Base-by-base conservation (phyloP, 2,797 vertebrate genomes). In the Melanotaenia parkinsoni region DNA sequence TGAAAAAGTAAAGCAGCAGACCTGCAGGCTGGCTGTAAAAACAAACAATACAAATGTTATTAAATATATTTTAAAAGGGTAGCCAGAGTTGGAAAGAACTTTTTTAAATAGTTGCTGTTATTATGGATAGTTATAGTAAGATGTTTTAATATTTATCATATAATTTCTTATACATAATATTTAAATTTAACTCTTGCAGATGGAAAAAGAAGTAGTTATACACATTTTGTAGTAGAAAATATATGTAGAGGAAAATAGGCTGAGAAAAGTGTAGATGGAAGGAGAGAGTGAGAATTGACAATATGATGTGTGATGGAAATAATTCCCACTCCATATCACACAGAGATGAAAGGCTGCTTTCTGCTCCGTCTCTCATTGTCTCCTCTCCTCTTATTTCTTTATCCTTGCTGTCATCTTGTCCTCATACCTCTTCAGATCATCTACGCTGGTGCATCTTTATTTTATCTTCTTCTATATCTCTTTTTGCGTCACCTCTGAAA, bases 291-390 rank as follows among this genome's bases (percentile, higher is more conserved):
- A 87, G 63, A 81, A 79, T 72, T 76, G 86, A 82, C 58, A 74
- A 54, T 60, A 67, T 66, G 66, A 77, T 70, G 83, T 77, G 82
- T 83, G 90, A 89, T 85, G 62, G 72, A 85, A 91, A 87, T 88
- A 86, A 91, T 85, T 85, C 80, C 58, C 72, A 73, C 76, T 88
- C 67, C 67, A 74, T 66, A 83, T 86, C 76, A 76, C 74, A 77
- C 58, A 61, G 62, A 63, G 69, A 83, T 78, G 69, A 72, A 63
- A 7, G 40, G 45, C 63, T 26, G 45, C 85, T 62, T 70, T 77
- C 61, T 60, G 35, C 58, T 76, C 60, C 4, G 13, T 32, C 37
- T 68, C 70, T 80, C 59, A 65, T 67, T 73, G 47, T 69, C 76
- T 70, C 20, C 57, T 63, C 58, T 58, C 66, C 59, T 61, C 18